phyloP scores from a whole-genome alignment of 30 jellyfish, hydroid and myxozoan species.

The Aurelia sp. region DNA sequence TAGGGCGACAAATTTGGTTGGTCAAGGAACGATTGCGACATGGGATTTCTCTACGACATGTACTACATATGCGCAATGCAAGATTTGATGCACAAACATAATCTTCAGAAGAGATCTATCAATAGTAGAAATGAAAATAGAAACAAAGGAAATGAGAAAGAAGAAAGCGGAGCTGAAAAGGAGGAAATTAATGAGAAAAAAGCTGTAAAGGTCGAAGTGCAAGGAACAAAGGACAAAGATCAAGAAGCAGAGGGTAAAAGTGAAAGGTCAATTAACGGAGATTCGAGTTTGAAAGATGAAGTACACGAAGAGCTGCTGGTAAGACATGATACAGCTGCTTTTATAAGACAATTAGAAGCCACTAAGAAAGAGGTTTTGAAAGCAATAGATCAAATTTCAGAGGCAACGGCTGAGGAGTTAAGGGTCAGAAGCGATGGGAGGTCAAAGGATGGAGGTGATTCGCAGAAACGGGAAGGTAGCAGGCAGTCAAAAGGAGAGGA shows the following conservation, averaged over 20 bases:
- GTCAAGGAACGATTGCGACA: conserved; percentile 69
- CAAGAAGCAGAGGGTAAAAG: background rate
- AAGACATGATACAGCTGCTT: conserved; percentile 1
- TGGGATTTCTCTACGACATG: conserved; percentile 67
- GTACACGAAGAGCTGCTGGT: background rate
- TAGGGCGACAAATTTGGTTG: conserved; percentile 50
- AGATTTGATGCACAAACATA: conserved; percentile 6
- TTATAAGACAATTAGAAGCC: background rate
- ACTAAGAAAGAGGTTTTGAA: background rate
- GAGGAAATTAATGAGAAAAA: background rate
- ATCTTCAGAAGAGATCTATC: background rate
- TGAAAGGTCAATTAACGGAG: background rate
- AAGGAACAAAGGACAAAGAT: background rate
- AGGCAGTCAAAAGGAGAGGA: too few species aligned
- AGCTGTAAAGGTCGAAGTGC: background rate
- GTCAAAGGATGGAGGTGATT: too few species aligned
- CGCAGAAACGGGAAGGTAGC: too few species aligned
- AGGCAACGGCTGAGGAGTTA: too few species aligned
- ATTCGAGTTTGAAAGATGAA: background rate
- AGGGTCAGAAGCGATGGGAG: too few species aligned
- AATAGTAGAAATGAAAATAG: background rate
- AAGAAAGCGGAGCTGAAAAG: background rate
- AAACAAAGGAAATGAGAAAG: background rate
- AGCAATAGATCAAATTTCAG: too few species aligned
- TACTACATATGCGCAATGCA: conserved; percentile 65